Conservation (phyloP, 1,140 invertebrate species). For the Ectropis grisescens region DNA sequence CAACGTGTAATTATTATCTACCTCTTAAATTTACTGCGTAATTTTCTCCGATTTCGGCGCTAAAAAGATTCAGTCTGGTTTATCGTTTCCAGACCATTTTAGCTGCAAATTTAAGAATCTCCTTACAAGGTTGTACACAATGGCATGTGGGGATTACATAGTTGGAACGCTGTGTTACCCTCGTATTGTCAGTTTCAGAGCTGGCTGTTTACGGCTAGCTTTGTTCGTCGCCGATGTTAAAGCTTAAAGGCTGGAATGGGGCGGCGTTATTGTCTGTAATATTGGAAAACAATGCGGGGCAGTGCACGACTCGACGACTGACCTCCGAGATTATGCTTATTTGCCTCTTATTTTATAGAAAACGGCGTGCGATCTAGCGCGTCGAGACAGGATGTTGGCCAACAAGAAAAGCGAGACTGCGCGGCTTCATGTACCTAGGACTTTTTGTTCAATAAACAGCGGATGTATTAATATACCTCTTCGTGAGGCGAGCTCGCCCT, state of each 20-base stretch:
- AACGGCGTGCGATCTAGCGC: constrained; percentile 16
- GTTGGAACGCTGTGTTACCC: constrained; percentile 9
- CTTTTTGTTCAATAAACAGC: constrained; percentile 33
- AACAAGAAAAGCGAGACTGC: constrained; percentile 17
- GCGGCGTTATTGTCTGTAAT: constrained; percentile 18
- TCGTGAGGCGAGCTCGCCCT: constrained; percentile 3
- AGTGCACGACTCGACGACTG: constrained; percentile 36
- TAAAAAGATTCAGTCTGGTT: no score
- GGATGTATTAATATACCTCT: constrained; percentile 32
- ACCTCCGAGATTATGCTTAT: constrained; percentile 44
- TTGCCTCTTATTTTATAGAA: constrained; percentile 48
- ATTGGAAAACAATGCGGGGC: constrained; percentile 36
- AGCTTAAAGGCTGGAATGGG: constrained; percentile 11
- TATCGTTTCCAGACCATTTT: no score
- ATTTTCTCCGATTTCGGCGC: no score
- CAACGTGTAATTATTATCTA: no score
- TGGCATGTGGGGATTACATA: constrained; percentile 11
- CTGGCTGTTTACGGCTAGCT: constrained; percentile 12
- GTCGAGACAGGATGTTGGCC: constrained; percentile 19
- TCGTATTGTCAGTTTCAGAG: constrained; percentile 33
- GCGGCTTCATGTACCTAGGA: constrained; percentile 14
- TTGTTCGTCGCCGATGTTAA: constrained; percentile 20
- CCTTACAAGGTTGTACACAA: constrained; percentile 21
- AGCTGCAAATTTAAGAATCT: no score
- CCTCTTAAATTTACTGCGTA: no score